phyloP scores from a whole-genome alignment of 1,140 invertebrate genomes.

The Catajapyx aquilonaris region DNA sequence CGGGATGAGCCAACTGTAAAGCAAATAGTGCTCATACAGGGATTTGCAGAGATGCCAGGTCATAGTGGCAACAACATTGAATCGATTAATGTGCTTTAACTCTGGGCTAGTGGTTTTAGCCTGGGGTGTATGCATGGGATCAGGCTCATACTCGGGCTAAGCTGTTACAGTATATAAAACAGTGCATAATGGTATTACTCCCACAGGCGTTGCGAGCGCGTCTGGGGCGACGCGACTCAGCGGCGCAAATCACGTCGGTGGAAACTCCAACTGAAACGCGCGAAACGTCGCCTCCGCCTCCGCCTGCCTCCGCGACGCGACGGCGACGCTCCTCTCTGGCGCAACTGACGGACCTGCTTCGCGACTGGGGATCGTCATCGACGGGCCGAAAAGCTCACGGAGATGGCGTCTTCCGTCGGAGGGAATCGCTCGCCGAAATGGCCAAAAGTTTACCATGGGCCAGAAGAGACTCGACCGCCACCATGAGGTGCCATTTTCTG shows the following conservation, averaged over 20 bases:
- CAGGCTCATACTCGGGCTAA: no score
- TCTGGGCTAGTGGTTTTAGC: no score
- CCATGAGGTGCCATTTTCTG: no score
- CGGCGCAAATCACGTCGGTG: constrained; percentile 64
- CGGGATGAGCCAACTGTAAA: no score
- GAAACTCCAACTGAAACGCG: constrained; percentile 46
- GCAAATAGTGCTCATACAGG: no score
- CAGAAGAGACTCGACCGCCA: constrained; percentile 22
- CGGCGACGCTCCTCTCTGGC: constrained; percentile 60
- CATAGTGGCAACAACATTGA: no score
- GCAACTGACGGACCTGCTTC: constrained; percentile 63
- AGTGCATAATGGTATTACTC: no score
- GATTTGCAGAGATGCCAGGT: no score
- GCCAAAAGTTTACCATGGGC: constrained; percentile 49
- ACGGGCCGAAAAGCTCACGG: not conserved
- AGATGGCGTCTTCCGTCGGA: constrained; percentile 31
- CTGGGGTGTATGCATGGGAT: no score
- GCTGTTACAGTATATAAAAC: no score
- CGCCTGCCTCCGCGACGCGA: constrained; percentile 28
- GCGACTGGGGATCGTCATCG: constrained; percentile 51
- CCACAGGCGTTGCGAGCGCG: constrained; percentile 4
- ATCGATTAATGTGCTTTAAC: no score
- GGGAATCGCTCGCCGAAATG: constrained; percentile 66
- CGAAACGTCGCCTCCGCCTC: constrained; percentile 35
- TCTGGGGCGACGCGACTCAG: constrained; percentile 52